Percentiles rank a stretch among this genome's conserved stretches.
These are phyloP conservation scores for Hymenopus coronatus DNA, from an alignment of 2,888 invertebrate genomes.

Conservation along the genomic window DNA sequence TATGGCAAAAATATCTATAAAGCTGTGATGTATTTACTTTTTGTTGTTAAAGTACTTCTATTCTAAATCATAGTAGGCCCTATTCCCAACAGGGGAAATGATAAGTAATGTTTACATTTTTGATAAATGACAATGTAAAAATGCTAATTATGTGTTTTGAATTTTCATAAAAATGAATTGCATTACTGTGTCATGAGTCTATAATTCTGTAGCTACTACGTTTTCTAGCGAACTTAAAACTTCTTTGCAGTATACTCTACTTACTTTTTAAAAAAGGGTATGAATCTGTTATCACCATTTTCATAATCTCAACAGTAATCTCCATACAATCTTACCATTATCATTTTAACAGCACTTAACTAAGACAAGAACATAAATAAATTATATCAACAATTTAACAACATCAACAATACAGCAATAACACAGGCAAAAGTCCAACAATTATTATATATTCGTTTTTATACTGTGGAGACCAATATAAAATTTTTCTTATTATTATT, in stretches of 20 bases:
- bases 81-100: background rate
- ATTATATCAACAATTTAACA: conserved; percentile 17
- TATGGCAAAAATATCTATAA: conserved; percentile 26
- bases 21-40: conserved; percentile 31
- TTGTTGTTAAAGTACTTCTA: conserved; percentile 32
- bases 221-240: background rate
- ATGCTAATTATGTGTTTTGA: background rate
- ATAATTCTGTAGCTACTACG: too few species aligned
- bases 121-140: conserved; percentile 7
- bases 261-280: background rate
- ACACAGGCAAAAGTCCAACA: conserved; percentile 14
- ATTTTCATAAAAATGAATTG: conserved; percentile 2
- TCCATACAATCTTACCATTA: conserved; percentile 8
- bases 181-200: background rate
- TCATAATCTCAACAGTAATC: conserved; percentile 10
- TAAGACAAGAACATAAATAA: conserved; percentile 1
- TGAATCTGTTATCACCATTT: background rate
- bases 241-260: background rate
- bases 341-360: background rate
- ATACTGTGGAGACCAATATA: conserved; percentile 2
- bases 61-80: conserved; percentile 24
- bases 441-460: background rate
- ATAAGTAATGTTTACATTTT: background rate
- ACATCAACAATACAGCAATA: conserved; percentile 11
- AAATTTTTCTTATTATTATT: background rate